Conservation (phyloP, 2,113 vertebrate genomes). For the Entelurus aequoreus region DNA sequence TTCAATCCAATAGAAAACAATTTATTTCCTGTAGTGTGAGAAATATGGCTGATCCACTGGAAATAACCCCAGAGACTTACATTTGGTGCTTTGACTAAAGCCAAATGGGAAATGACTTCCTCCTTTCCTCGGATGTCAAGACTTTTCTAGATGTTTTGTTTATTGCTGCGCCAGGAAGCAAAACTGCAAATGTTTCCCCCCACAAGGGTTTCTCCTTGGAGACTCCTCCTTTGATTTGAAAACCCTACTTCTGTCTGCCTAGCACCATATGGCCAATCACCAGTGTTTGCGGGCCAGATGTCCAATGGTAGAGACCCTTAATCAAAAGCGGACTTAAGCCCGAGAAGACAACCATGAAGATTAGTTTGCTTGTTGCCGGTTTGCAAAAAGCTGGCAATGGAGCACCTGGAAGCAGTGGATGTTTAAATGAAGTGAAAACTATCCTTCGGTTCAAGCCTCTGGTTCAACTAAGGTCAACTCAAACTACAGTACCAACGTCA, state of each 20-base stretch:
- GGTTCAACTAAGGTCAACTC: not conserved
- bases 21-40: not conserved
- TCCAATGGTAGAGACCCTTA: constrained; percentile 40
- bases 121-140: constrained; percentile 1
- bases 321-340: constrained; percentile 50
- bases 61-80: no score
- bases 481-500: constrained; percentile 15
- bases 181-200: not conserved
- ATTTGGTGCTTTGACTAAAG: not conserved
- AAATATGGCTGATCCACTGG: no score
- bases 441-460: not conserved
- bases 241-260: constrained; percentile 19
- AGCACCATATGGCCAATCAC: constrained; percentile 54
- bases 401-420: not conserved
- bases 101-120: not conserved
- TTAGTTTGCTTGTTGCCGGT: constrained; percentile 44
- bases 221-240: constrained; percentile 16
- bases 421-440: constrained; percentile 7
- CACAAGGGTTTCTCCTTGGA: not conserved
- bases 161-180: not conserved
- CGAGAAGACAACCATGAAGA: constrained; percentile 34
- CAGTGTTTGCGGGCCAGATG: constrained; percentile 43
- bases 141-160: not conserved
- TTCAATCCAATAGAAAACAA: not conserved
- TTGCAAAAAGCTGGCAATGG: constrained; percentile 1